Conservation (phyloP, 2,888 invertebrate species). For the Cephus sareptanus region DNA sequence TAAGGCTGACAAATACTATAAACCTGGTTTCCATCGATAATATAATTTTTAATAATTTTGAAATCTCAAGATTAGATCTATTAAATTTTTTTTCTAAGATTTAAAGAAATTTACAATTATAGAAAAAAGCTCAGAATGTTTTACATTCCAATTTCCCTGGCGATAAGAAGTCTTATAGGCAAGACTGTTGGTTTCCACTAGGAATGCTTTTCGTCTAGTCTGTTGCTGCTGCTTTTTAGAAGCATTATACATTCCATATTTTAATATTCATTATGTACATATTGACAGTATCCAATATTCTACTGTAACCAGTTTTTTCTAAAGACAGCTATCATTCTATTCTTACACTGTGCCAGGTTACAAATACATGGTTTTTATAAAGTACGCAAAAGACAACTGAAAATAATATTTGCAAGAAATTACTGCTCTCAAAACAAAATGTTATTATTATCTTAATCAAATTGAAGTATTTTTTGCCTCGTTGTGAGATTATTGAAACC, state of each 20-base stretch:
- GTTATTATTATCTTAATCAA: neutral
- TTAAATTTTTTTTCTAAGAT: neutral
- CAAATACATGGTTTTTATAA: neutral
- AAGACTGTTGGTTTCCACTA: neutral
- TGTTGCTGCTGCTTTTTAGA: constrained; percentile 10
- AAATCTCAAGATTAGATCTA: neutral
- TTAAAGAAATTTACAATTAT: neutral
- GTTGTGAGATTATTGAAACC: neutral
- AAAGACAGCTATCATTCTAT: neutral
- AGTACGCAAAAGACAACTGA: neutral
- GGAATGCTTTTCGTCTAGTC: constrained; percentile 15
- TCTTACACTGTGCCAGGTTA: neutral
- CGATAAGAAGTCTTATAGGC: neutral
- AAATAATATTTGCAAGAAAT: neutral
- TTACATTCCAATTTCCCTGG: neutral
- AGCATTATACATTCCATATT: constrained; percentile 13
- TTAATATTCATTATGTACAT: constrained; percentile 21
- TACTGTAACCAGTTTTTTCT: neutral
- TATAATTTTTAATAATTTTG: neutral
- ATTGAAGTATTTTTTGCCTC: neutral
- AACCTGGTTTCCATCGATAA: neutral
- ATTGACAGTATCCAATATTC: neutral
- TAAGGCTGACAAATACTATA: neutral
- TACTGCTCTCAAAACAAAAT: neutral
- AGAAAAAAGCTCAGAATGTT: neutral